These are phyloP conservation scores for Halictus quadricinctus DNA, from an alignment of 2,888 invertebrate species.

Conservation along the genomic window DNA sequence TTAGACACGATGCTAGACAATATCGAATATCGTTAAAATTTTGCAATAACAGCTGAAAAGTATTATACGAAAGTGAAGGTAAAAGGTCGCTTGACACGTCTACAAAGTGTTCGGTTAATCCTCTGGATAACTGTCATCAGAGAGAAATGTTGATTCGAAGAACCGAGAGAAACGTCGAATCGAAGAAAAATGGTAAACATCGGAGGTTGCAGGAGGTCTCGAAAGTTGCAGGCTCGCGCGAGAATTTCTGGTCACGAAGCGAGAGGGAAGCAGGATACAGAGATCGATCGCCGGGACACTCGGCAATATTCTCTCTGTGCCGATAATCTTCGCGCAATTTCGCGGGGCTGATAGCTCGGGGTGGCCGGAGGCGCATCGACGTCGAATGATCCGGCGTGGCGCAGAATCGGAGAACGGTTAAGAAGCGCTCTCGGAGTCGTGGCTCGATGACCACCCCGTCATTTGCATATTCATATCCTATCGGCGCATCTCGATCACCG, in stretches of 20 bases:
- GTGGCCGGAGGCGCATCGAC: slow-evolving; percentile 25
- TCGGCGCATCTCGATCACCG: slow-evolving; percentile 64
- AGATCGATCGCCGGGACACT: slow-evolving; percentile 46
- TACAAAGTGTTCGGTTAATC: background rate
- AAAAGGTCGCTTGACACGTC: background rate
- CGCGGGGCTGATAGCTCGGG: slow-evolving; percentile 27
- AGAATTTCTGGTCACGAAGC: slow-evolving; percentile 34
- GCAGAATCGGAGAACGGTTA: slow-evolving; percentile 51
- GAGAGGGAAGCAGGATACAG: slow-evolving; percentile 47
- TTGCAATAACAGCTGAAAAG: background rate
- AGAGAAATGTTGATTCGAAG: background rate
- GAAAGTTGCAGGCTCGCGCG: background rate
- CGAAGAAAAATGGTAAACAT: background rate
- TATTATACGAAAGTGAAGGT: background rate
- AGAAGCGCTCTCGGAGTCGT: slow-evolving; percentile 53
- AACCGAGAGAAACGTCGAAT: background rate
- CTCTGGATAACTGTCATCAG: background rate
- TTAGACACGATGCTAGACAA: background rate
- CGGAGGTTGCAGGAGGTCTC: background rate
- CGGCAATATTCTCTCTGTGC: slow-evolving; percentile 34
- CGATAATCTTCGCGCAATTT: slow-evolving; percentile 62
- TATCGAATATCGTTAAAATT: background rate
- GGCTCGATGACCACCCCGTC: slow-evolving; percentile 58
- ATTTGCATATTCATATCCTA: slow-evolving; percentile 68
- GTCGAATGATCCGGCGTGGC: slow-evolving; percentile 37